Conservation (phyloP, 2,888 invertebrate genomes). For the Pammene fasciana region DNA sequence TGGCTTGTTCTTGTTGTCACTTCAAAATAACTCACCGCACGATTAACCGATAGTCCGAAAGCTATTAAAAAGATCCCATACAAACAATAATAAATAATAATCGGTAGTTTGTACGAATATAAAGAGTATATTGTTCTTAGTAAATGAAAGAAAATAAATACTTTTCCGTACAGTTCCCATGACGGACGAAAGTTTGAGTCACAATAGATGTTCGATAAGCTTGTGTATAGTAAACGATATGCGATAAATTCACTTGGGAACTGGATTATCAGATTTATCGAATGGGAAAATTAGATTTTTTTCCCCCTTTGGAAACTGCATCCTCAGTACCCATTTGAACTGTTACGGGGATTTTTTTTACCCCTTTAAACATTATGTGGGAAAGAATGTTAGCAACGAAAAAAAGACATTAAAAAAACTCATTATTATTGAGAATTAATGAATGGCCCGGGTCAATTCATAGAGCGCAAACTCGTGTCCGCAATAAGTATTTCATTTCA, state of each 20-base stretch:
- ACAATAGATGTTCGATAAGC: conserved; percentile 23
- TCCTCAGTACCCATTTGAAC: too few species aligned
- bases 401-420: too few species aligned
- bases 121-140: conserved; percentile 38
- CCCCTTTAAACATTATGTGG: too few species aligned
- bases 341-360: too few species aligned
- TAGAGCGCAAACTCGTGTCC: too few species aligned
- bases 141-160: conserved; percentile 37
- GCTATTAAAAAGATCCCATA: conserved; percentile 26
- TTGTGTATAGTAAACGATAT: not conserved
- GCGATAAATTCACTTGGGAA: not conserved
- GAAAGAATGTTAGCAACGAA: too few species aligned
- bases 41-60: not conserved
- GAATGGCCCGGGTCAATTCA: too few species aligned
- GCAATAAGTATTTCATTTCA: too few species aligned
- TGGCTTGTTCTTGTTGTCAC: not conserved
- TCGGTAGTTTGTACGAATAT: conserved; percentile 23
- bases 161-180: conserved; percentile 30
- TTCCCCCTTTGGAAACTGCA: too few species aligned
- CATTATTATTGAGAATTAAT: too few species aligned
- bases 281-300: too few species aligned
- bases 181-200: conserved; percentile 16
- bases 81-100: conserved; percentile 32
- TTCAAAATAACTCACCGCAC: not conserved
- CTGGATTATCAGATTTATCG: too few species aligned